Conservation (phyloP, 35 echinoderm and acorn worm genomes). For the Stichopus chloronotus region DNA sequence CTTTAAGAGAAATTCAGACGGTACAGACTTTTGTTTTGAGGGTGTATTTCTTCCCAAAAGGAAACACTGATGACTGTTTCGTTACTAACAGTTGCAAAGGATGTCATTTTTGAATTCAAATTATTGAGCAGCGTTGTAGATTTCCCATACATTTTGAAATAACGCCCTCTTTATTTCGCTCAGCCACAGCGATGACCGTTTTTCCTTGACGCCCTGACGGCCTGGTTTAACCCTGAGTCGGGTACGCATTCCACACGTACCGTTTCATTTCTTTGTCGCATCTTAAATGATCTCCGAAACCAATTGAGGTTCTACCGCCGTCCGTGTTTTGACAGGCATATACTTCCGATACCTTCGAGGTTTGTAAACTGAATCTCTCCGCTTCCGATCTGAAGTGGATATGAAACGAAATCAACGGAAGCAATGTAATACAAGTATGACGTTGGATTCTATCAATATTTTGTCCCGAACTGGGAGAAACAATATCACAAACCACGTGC, state of each 20-base stretch:
- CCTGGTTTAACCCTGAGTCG: neutral
- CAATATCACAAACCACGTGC: no score
- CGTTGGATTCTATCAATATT: slow-evolving; percentile 28
- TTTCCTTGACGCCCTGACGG: neutral
- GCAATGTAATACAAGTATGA: slow-evolving; percentile 11
- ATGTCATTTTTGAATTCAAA: no score
- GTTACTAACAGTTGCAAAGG: no score
- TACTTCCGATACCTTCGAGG: neutral
- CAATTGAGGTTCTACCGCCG: slow-evolving; percentile 3
- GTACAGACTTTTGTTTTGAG: no score
- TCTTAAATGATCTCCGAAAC: neutral
- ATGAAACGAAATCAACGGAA: slow-evolving; percentile 9
- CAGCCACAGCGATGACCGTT: neutral
- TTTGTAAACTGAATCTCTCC: slow-evolving; percentile 3
- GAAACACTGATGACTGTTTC: no score
- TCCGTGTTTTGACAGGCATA: slow-evolving; percentile 7
- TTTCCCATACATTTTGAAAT: no score
- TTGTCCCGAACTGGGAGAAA: no score
- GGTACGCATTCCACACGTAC: neutral
- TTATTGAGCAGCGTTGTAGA: no score
- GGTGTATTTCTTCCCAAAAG: no score
- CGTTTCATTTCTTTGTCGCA: neutral
- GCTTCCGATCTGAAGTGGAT: slow-evolving; percentile 16
- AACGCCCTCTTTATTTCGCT: no score
- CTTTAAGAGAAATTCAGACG: no score